A percentile compares a stretch with the other conserved stretches of the same genome.
phyloP scores from a whole-genome alignment of 2,888 invertebrate species.

The Caenorhabditis sulstoni region DNA sequence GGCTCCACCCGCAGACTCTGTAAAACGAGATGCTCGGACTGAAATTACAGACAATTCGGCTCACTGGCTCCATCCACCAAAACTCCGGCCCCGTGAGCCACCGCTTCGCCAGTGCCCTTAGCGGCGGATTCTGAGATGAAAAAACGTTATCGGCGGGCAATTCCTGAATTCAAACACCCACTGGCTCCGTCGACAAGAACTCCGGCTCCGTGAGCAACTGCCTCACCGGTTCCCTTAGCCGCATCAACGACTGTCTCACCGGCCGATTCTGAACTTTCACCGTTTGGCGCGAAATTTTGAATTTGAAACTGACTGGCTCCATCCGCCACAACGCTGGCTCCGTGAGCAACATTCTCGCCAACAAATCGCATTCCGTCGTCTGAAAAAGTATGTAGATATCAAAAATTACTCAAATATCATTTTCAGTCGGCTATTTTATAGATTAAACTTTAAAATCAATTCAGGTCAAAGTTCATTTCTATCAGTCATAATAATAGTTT shows the following conservation, averaged over 20 bases:
- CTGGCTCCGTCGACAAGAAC: conserved; percentile 32
- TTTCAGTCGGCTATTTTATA: too few relatives aligned
- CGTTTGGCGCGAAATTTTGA: not conserved
- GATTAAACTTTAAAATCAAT: too few relatives aligned
- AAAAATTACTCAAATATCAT: too few relatives aligned
- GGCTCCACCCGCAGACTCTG: too few relatives aligned
- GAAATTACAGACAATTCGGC: not conserved
- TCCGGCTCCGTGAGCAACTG: conserved; percentile 44
- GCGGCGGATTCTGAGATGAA: conserved; percentile 23
- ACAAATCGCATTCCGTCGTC: conserved; percentile 22
- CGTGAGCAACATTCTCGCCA: conserved; percentile 32
- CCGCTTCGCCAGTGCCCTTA: conserved; percentile 28
- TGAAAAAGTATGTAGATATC: conserved; percentile 23
- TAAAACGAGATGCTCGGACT: too few relatives aligned
- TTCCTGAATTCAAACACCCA: not conserved
- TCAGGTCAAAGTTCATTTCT: too few relatives aligned
- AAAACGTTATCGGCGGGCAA: conserved; percentile 1
- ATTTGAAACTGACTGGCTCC: conserved; percentile 27
- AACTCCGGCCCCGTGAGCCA: conserved; percentile 40
- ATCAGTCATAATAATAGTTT: too few relatives aligned
- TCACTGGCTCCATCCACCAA: conserved; percentile 40
- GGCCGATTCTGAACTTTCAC: conserved; percentile 16
- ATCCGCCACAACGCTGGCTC: conserved; percentile 36
- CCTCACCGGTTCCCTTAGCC: conserved; percentile 40
- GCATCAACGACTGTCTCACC: conserved; percentile 25